phyloP scores from a whole-genome alignment of 2,113 vertebrate genomes.

The Gallinago undulata region DNA sequence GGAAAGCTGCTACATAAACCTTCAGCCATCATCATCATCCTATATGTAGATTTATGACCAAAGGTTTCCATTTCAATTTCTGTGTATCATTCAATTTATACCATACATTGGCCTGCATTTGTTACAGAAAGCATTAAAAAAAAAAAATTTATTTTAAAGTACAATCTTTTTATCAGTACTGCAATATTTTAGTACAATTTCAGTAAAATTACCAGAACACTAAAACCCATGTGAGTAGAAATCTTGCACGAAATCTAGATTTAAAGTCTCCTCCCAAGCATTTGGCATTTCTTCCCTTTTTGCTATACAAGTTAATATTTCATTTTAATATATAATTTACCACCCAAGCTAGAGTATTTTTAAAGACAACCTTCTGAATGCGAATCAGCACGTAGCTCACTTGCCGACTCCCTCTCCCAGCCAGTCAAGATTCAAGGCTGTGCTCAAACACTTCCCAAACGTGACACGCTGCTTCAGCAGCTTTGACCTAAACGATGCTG shows the following conservation, averaged over 20 bases:
- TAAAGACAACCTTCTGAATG: not conserved
- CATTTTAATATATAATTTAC: not conserved
- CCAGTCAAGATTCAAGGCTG: not conserved
- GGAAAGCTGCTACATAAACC: not conserved
- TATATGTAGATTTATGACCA: not conserved
- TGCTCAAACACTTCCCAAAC: not conserved
- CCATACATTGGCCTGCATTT: not conserved
- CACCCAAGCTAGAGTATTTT: not conserved
- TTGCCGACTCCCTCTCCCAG: not conserved
- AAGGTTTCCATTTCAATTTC: not conserved
- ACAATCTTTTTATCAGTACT: not conserved
- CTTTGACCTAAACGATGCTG: not conserved
- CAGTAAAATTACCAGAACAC: not conserved
- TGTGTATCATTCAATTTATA: not conserved
- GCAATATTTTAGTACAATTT: not conserved
- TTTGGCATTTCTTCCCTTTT: not conserved
- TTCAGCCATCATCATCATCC: not conserved
- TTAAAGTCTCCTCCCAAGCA: not conserved
- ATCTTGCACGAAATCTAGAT: not conserved
- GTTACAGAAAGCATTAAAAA: not conserved
- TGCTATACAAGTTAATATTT: not conserved
- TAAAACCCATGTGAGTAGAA: not conserved
- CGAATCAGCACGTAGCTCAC: accelerated
- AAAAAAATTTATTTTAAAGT: not conserved
- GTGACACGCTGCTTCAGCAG: not conserved